phyloP scores from a whole-genome alignment of 2,888 invertebrate species.

The Helleia helle region DNA sequence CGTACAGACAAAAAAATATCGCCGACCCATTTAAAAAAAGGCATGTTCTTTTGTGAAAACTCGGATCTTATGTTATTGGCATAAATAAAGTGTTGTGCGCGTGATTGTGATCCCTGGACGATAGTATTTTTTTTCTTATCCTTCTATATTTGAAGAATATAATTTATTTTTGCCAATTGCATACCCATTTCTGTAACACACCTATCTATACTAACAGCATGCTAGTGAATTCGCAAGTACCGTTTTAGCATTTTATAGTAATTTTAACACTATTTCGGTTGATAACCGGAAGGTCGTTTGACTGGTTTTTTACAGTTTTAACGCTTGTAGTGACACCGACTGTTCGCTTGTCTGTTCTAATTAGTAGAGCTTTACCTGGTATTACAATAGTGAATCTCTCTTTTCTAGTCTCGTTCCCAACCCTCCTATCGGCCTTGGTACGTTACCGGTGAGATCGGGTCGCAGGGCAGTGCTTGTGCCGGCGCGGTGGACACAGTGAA shows the following conservation, averaged over 20 bases:
- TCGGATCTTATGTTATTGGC: slow-evolving; percentile 63
- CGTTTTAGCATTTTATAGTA: slow-evolving; percentile 13
- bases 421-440: slow-evolving; percentile 21
- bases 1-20: slow-evolving; percentile 29
- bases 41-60: slow-evolving; percentile 10
- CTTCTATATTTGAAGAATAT: slow-evolving; percentile 52
- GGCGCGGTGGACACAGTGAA: slow-evolving; percentile 33
- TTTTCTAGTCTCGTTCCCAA: slow-evolving; percentile 25
- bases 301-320: slow-evolving; percentile 71
- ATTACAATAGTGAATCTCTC: neutral
- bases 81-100: slow-evolving; percentile 64
- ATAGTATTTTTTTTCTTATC: slow-evolving; percentile 30
- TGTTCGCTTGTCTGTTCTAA: too few species aligned
- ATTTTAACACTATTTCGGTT: slow-evolving; percentile 44
- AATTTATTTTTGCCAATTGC: slow-evolving; percentile 70
- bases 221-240: slow-evolving; percentile 19
- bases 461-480: slow-evolving; percentile 21
- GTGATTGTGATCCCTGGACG: slow-evolving; percentile 50
- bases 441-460: slow-evolving; percentile 15
- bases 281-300: slow-evolving; percentile 56
- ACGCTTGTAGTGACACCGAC: slow-evolving; percentile 35
- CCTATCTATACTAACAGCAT: slow-evolving; percentile 55
- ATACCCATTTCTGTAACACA: slow-evolving; percentile 45
- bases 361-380: too few species aligned
- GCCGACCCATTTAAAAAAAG: slow-evolving; percentile 14